Percentiles rank a stretch among this genome's conserved stretches.
These are phyloP conservation scores for Villa cingulata DNA, from an alignment of 2,888 invertebrate species.

Conservation along the genomic window DNA sequence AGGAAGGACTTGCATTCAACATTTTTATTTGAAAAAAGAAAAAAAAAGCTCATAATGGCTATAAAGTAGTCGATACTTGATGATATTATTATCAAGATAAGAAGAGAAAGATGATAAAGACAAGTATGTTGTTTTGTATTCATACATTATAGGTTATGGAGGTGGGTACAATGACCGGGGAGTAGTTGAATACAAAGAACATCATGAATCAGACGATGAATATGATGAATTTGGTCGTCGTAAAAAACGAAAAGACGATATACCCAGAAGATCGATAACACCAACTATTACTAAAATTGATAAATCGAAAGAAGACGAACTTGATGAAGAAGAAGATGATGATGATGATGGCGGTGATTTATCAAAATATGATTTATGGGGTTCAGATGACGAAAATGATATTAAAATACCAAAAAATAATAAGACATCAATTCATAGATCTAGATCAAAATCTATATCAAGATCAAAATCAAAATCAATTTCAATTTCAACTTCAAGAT, in stretches of 20 bases:
- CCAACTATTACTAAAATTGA: slow-evolving; percentile 4
- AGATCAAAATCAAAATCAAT: slow-evolving; percentile 9
- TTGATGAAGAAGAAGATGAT: slow-evolving; percentile 38
- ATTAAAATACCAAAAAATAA: not conserved
- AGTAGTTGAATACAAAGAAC: slow-evolving; percentile 85
- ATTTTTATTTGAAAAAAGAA: too few relatives aligned
- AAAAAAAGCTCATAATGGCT: too few relatives aligned
- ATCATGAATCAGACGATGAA: slow-evolving; percentile 83
- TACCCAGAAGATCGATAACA: not conserved
- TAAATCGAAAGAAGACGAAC: slow-evolving; percentile 25
- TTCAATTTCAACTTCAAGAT: slow-evolving; percentile 23
- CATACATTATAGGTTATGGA: slow-evolving; percentile 47
- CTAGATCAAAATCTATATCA: slow-evolving; percentile 5
- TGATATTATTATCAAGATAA: not conserved
- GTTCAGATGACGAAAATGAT: slow-evolving; percentile 42
- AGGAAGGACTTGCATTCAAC: too few relatives aligned
- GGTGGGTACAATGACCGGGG: slow-evolving; percentile 94
- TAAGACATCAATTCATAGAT: slow-evolving; percentile 6
- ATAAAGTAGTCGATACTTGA: too few relatives aligned
- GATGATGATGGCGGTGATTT: slow-evolving; percentile 55
- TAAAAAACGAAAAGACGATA: slow-evolving; percentile 36
- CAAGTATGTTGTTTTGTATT: not conserved
- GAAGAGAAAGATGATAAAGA: too few relatives aligned
- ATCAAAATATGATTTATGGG: slow-evolving; percentile 68
- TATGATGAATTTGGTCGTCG: slow-evolving; percentile 83